phyloP scores from a whole-genome alignment of 2,113 vertebrate genomes.

The Nothoprocta pentlandii region DNA sequence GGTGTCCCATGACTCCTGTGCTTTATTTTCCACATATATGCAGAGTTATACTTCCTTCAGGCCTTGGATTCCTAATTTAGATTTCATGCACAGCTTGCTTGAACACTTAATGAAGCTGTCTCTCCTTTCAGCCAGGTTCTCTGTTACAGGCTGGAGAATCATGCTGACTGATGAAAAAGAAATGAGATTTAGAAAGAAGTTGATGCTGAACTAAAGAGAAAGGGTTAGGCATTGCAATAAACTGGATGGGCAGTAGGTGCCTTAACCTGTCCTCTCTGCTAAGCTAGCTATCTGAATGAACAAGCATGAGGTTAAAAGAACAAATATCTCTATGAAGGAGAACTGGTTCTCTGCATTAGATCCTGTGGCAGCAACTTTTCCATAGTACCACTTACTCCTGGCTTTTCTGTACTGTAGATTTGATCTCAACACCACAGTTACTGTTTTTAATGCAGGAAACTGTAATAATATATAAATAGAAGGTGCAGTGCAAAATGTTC shows the following conservation, averaged over 20 bases:
- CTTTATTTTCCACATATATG: neutral
- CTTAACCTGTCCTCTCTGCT: neutral
- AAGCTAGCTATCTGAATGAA: neutral
- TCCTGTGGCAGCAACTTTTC: neutral
- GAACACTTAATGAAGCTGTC: conserved; percentile 5
- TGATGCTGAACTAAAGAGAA: neutral
- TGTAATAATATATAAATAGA: neutral
- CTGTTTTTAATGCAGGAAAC: neutral
- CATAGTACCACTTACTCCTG: neutral
- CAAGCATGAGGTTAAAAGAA: neutral
- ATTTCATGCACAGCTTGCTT: neutral
- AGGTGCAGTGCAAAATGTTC: neutral
- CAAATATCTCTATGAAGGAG: neutral
- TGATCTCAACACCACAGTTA: neutral
- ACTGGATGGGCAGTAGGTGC: neutral
- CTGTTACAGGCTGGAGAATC: neutral
- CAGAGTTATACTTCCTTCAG: neutral
- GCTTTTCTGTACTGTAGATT: neutral
- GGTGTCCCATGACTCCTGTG: neutral
- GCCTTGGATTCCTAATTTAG: neutral
- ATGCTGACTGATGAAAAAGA: neutral
- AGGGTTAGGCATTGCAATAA: neutral
- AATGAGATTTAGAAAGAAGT: neutral
- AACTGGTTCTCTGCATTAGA: neutral
- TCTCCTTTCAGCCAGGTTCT: conserved; percentile 10